These are phyloP conservation scores for Zaprionus tsacasi DNA, from an alignment of 1,140 invertebrate genomes.

Conservation along the genomic window DNA sequence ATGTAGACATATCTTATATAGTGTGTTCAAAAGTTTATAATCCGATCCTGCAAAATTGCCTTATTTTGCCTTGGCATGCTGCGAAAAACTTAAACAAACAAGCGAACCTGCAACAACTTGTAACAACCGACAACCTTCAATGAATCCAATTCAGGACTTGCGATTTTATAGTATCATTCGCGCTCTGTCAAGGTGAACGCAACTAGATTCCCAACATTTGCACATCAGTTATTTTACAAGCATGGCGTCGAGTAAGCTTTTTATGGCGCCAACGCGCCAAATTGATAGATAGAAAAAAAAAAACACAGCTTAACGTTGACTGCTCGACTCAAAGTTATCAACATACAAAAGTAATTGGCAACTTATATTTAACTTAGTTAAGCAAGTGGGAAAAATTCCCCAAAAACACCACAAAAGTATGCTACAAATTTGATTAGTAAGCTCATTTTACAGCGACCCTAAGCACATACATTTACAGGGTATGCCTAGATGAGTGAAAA, in stretches of 20 bases:
- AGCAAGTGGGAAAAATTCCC: too few species aligned
- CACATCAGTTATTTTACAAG: constrained; percentile 70
- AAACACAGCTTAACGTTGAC: not conserved
- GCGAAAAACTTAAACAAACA: not conserved
- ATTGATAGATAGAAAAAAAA: constrained; percentile 31
- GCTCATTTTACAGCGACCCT: not conserved
- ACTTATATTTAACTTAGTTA: too few species aligned
- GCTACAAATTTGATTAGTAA: not conserved
- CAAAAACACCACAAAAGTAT: not conserved
- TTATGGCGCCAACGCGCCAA: constrained; percentile 39
- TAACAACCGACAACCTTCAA: not conserved
- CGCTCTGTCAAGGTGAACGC: constrained; percentile 52
- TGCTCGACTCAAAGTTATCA: not conserved
- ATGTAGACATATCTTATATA: too few species aligned
- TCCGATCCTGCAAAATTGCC: not conserved
- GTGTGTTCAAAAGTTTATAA: too few species aligned
- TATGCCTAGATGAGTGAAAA: constrained; percentile 21
- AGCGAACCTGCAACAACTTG: not conserved
- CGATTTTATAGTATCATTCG: constrained; percentile 21
- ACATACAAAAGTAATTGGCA: not conserved
- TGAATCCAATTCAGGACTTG: not conserved
- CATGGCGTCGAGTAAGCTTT: constrained; percentile 40
- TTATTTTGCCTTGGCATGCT: not conserved
- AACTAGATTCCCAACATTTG: constrained; percentile 56
- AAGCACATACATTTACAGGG: not conserved